phyloP scores from a whole-genome alignment of 2,888 invertebrate genomes.

The Cacoxenus indagator region DNA sequence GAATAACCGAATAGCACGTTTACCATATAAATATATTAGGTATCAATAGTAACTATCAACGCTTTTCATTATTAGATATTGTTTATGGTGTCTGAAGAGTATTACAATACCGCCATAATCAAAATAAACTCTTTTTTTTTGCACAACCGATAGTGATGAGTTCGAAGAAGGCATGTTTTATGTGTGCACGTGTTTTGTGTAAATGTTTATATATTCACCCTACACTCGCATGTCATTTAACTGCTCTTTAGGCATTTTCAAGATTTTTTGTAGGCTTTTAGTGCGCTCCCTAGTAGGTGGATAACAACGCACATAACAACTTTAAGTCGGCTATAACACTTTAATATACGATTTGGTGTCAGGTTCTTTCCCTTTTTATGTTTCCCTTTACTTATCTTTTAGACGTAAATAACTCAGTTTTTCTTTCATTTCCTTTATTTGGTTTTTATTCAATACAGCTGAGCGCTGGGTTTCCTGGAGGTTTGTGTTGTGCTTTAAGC shows the following conservation, averaged over 20 bases:
- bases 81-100: no score
- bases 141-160: constrained; percentile 9
- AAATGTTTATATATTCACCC: background rate
- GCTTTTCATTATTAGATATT: no score
- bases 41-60: no score
- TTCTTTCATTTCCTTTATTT: background rate
- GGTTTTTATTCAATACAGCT: background rate
- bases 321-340: constrained; percentile 21
- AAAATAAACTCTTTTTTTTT: no score
- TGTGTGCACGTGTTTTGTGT: background rate
- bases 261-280: constrained; percentile 1
- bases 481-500: background rate
- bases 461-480: no score
- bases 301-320: constrained; percentile 21
- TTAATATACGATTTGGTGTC: constrained; percentile 18
- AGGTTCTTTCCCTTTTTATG: background rate
- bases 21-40: no score
- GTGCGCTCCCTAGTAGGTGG: background rate
- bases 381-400: background rate
- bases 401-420: background rate
- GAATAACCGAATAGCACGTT: no score
- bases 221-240: constrained; percentile 1
- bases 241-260: background rate
- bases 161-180: constrained; percentile 2
- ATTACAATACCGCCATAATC: no score